These are phyloP conservation scores for Neoscelio sp. DNA, from an alignment of 2,888 invertebrate genomes.

Conservation along the genomic window DNA sequence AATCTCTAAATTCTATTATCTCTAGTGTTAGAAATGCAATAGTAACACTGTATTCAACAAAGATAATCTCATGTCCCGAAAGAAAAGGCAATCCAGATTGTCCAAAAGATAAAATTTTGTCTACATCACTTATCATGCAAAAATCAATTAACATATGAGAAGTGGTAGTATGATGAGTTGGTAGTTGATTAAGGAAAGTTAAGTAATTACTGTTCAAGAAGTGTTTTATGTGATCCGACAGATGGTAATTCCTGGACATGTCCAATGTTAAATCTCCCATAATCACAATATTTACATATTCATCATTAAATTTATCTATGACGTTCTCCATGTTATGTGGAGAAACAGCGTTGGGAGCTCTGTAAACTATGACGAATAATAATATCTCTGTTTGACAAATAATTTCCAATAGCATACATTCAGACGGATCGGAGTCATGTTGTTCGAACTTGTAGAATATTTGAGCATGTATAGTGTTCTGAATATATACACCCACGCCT, in stretches of 20 bases:
- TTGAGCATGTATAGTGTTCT: background rate
- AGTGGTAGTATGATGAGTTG: background rate
- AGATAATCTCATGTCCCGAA: background rate
- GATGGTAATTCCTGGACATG: background rate
- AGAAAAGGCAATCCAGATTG: too few species aligned
- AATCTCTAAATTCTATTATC: too few species aligned
- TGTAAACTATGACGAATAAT: background rate
- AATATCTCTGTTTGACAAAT: background rate
- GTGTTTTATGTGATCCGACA: background rate
- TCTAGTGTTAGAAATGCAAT: too few species aligned
- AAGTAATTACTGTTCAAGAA: background rate
- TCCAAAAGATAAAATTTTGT: background rate
- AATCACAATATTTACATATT: background rate
- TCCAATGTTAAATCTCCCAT: conserved; percentile 1
- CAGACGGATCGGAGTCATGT: background rate
- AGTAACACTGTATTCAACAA: background rate
- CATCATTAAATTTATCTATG: too few species aligned
- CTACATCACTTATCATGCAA: background rate
- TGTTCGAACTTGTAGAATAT: background rate
- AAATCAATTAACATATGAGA: background rate
- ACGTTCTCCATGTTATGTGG: background rate
- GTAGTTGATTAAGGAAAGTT: too few species aligned
- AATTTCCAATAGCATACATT: background rate
- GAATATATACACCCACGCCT: background rate
- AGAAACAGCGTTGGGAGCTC: background rate